Base-by-base conservation (phyloP, 1,140 invertebrate species). In the Drosophila miranda region DNA sequence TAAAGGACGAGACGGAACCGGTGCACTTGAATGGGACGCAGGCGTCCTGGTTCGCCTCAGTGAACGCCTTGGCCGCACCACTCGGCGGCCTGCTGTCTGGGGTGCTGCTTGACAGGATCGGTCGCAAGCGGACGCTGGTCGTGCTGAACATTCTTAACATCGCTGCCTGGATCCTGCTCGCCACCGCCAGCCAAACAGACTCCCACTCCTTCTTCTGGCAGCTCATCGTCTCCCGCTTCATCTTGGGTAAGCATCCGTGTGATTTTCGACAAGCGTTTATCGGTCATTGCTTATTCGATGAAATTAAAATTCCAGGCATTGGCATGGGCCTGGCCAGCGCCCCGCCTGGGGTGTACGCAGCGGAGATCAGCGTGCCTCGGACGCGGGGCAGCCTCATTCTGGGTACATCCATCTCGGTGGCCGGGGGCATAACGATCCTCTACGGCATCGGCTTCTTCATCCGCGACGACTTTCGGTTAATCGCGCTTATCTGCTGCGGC, bases 371-470 rank as follows among this genome's bases (percentile, higher is more conserved):
- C 5, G 91, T 92, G 8, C 90, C 93, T 0, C 91, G 92, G 21
- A 90, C 93, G 54, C 83, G 94, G 54, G 92, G 94, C 0, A 92
- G 92, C 5, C 91, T 95, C 21, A 92, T 94, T 14, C 93, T 94
- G 6, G 94, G 94, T 89, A 93, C 93, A 9, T 93, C 94, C 6
- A 90, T 95, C 5, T 90, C 92, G 0, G 94, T 94, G 30, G 93
- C 94, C 13, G 42, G 91, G 13, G 94, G 94, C 1, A 93, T 95
- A 30, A 84, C 94, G 0, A 68, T 94, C 1, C 92, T 94, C 1
- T 95, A 95, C 66, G 89, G 92, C 1, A 91, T 95, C 19, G 94
- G 94, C 11, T 93, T 92, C 48, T 88, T 93, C n/a, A 91, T 94
- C 19, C 91, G 93, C 59, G 92, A 93, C 34, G 91, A 94, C 66